Conservation (phyloP, 2,113 vertebrate genomes). For the Perognathus longimembris region DNA sequence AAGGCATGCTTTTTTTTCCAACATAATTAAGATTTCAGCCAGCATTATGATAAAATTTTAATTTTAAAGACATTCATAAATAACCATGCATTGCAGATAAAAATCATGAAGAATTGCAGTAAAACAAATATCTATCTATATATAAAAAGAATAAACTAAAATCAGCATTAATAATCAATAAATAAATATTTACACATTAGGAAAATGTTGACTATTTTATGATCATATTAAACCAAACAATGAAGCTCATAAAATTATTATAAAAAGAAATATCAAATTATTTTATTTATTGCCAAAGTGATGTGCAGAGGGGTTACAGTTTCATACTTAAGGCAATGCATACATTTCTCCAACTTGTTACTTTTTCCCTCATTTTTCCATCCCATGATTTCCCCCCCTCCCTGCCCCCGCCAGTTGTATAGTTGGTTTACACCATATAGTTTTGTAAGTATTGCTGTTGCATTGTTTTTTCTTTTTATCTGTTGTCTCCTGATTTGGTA, state of each 20-base stretch:
- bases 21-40: not conserved
- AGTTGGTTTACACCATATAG: too few relatives aligned
- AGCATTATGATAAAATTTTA: not conserved
- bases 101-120: not conserved
- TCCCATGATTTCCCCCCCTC: too few relatives aligned
- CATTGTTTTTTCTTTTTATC: too few relatives aligned
- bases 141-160: not conserved
- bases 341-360: too few relatives aligned
- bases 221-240: not conserved
- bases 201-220: not conserved
- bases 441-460: too few relatives aligned
- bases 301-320: too few relatives aligned
- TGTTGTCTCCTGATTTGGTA: too few relatives aligned
- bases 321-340: too few relatives aligned
- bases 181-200: not conserved
- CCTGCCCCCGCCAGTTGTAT: too few relatives aligned
- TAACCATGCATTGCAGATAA: not conserved
- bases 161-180: not conserved
- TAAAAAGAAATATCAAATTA: not conserved
- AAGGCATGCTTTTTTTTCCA: not conserved
- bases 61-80: not conserved
- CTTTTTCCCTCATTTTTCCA: too few relatives aligned
- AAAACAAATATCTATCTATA: slow-evolving; percentile 29
- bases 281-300: too few relatives aligned
- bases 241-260: not conserved